Conservation (phyloP, 1,140 invertebrate genomes). For the Leguminivora glycinivorella region DNA sequence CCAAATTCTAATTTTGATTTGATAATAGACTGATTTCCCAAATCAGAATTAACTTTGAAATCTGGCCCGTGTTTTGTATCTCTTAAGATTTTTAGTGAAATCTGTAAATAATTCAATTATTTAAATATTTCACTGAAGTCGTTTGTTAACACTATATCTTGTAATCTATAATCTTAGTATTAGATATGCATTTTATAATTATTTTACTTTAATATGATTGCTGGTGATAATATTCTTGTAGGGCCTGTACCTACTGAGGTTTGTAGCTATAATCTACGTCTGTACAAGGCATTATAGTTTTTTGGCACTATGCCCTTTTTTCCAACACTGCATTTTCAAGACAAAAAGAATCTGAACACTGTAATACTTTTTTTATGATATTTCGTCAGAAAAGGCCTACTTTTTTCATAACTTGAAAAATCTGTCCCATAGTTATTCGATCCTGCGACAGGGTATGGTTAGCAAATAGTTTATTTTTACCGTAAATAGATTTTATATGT, state of each 20-base stretch:
- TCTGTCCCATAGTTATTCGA: slow-evolving; percentile 31
- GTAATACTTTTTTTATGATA: background rate
- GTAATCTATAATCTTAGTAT: slow-evolving; percentile 50
- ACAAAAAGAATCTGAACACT: background rate
- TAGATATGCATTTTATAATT: slow-evolving; percentile 70
- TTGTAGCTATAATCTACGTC: background rate
- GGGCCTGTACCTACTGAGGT: slow-evolving; percentile 12
- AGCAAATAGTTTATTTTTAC: slow-evolving; percentile 36
- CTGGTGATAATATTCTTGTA: slow-evolving; percentile 44
- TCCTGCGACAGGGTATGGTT: slow-evolving; percentile 44
- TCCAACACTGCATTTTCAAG: background rate
- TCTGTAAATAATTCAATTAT: background rate
- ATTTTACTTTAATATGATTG: slow-evolving; percentile 44
- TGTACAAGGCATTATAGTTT: background rate
- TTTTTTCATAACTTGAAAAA: background rate
- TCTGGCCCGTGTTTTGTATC: background rate
- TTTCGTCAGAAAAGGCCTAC: background rate
- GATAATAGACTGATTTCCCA: background rate
- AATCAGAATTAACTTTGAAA: background rate
- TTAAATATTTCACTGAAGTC: slow-evolving; percentile 37
- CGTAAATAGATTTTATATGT: slow-evolving; percentile 29
- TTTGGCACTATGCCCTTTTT: slow-evolving; percentile 5
- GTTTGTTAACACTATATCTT: slow-evolving; percentile 54
- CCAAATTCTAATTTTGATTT: background rate
- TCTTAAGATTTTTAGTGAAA: slow-evolving; percentile 6